These are phyloP conservation scores for Campodea augens DNA, from an alignment of 1,140 invertebrate species.

Conservation along the genomic window DNA sequence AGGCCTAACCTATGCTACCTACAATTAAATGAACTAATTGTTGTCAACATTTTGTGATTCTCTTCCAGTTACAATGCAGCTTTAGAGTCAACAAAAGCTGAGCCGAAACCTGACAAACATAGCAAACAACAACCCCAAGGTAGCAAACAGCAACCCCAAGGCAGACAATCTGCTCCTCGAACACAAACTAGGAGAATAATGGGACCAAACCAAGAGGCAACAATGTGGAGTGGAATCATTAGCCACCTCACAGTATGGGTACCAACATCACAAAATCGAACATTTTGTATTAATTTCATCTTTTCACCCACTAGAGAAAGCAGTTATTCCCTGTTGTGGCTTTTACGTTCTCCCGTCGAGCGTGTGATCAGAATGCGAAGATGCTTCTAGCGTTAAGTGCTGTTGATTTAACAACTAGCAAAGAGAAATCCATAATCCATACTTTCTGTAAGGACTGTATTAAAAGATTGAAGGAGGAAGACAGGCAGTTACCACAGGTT, in stretches of 20 bases:
- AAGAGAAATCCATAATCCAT: conserved; percentile 64
- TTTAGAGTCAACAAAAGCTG: background rate
- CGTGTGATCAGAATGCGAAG: conserved; percentile 60
- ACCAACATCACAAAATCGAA: no score
- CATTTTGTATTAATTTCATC: no score
- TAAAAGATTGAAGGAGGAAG: conserved; percentile 59
- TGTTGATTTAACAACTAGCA: conserved; percentile 59
- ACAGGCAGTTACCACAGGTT: conserved; percentile 77
- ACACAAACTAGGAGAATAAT: conserved; percentile 14
- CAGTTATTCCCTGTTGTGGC: conserved; percentile 82
- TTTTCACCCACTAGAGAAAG: no score
- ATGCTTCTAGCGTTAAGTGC: conserved; percentile 32
- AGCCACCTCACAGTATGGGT: conserved; percentile 57
- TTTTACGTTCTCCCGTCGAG: conserved; percentile 82
- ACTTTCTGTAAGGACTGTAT: conserved; percentile 69
- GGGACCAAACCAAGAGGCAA: conserved; percentile 46
- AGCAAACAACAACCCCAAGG: conserved; percentile 14
- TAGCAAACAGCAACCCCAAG: conserved; percentile 12
- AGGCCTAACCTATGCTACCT: no score
- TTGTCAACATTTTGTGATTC: no score
- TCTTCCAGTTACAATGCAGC: background rate
- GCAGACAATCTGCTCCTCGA: conserved; percentile 13
- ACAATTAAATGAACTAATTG: no score
- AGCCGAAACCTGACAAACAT: conserved; percentile 6
- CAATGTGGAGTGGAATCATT: conserved; percentile 66